Base-by-base conservation (phyloP, 2,113 vertebrate genomes). In the Tamias sibiricus region DNA sequence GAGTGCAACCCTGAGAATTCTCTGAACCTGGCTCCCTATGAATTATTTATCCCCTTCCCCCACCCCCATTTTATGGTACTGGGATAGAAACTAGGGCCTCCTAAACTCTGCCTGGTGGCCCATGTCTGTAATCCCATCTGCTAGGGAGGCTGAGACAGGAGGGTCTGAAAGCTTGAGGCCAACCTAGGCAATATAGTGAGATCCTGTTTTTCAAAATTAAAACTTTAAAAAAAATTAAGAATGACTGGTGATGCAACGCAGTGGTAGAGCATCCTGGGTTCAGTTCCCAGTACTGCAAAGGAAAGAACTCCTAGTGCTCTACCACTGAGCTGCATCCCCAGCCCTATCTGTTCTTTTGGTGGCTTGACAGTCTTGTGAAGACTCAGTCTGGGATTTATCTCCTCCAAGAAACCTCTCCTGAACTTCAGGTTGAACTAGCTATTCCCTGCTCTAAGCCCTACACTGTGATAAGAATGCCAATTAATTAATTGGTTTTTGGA, bases 401-500 rank as follows among this genome's bases (percentile, higher is more conserved):
- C 42, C 40, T 84, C 66, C 32, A 64, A 66, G 82, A 86, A 79
- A 57, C 7, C 4, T 76, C 49, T 68, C 37, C 49, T 91, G 44
- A 96, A 82, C 35, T 49, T 91, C 37, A 66, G n/a, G n/a, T 16
- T 86, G 52, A 5, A 68, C 47, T 47, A 72, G 24, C 4, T 66
- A 40, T n/a, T 89, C 32, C 28, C 44, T 72, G 35, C 62, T 82
- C 72, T 59, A 17, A 82, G 28, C 2, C 89, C 54, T 57, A 32
- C 30, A 66, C 12, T 69, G 12, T 52, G 28, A 72, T 40, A 92
- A 76, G 22, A 62, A 69, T 40, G 24, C n/a, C 72, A 77, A 94
- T 2, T 75, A 62, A 90, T 49, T 47, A 52, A 93, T 10, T 75
- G 17, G 72, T 87, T 93, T 93, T 80, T 94, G 64, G 19, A 90